These are phyloP conservation scores for Cephus cinctus DNA, from an alignment of 1,140 invertebrate species.

Conservation along the genomic window DNA sequence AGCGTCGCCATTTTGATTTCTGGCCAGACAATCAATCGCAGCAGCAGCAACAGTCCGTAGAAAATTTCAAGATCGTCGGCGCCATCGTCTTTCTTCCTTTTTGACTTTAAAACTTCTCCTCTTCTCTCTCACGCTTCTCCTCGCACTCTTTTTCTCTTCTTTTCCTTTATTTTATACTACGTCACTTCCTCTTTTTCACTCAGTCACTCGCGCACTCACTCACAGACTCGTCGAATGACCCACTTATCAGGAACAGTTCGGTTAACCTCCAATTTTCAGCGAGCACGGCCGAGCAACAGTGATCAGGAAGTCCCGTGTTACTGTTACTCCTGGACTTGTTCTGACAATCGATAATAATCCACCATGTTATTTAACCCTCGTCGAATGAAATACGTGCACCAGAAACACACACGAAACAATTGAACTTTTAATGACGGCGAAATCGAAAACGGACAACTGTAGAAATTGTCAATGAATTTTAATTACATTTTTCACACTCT, in stretches of 20 bases:
- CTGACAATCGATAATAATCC: neutral
- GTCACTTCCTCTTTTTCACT: neutral
- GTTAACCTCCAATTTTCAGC: conserved; percentile 1
- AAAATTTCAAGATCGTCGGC: neutral
- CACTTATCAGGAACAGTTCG: conserved; percentile 14
- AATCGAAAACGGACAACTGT: neutral
- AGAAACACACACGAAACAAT: no score
- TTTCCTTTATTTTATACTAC: neutral
- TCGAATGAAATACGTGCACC: no score
- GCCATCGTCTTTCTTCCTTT: conserved; percentile 4
- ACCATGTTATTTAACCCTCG: no score
- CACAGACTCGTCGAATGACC: conserved; percentile 20
- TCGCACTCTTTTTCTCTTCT: conserved; percentile 1
- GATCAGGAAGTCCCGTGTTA: neutral
- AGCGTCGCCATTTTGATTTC: conserved; percentile 14
- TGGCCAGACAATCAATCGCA: conserved; percentile 1
- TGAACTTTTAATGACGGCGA: neutral
- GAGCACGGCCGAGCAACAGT: neutral
- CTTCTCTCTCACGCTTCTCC: neutral
- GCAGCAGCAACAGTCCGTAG: neutral
- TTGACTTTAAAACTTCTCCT: neutral
- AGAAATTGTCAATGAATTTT: no score
- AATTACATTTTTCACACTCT: no score
- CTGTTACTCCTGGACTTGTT: neutral
- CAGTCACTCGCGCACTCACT: no score